Conservation (phyloP, 2,113 vertebrate genomes). For the Cavia aperea region DNA sequence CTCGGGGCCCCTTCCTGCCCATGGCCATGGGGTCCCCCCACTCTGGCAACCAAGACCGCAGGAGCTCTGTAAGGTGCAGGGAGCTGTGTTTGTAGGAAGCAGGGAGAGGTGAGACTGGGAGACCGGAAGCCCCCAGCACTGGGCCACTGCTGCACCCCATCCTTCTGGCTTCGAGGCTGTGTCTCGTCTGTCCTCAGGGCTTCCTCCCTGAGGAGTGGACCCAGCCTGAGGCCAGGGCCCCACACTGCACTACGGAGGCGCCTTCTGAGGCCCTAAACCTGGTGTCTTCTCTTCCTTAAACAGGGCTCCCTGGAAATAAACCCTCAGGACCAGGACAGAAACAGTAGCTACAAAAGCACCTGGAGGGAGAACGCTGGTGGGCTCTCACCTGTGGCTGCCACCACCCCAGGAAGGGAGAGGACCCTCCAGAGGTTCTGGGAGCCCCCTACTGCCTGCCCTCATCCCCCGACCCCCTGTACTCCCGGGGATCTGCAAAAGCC, state of each 20-base stretch:
- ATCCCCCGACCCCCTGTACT: background rate
- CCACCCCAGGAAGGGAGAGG: background rate
- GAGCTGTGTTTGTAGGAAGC: background rate
- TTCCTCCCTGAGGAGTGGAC: background rate
- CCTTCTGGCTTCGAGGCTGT: background rate
- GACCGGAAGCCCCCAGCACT: background rate
- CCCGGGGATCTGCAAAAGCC: slow-evolving; percentile 44
- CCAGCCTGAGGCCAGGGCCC: fast-evolving
- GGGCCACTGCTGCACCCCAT: too few relatives aligned
- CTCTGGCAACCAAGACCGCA: fast-evolving
- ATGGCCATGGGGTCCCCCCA: background rate
- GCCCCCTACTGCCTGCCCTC: background rate
- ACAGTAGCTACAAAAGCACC: background rate
- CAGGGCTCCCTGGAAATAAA: background rate
- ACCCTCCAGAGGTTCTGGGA: background rate
- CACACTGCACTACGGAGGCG: too few relatives aligned
- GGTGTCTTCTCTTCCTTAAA: background rate
- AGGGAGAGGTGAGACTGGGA: background rate
- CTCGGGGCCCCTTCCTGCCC: background rate
- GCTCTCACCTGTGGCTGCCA: background rate
- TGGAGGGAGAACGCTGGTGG: background rate
- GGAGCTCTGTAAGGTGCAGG: background rate
- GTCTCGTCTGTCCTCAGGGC: too few relatives aligned
- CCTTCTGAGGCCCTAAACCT: background rate
- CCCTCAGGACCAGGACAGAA: background rate